Conservation (phyloP, 2,113 vertebrate species). For the Stegostoma tigrinum region DNA sequence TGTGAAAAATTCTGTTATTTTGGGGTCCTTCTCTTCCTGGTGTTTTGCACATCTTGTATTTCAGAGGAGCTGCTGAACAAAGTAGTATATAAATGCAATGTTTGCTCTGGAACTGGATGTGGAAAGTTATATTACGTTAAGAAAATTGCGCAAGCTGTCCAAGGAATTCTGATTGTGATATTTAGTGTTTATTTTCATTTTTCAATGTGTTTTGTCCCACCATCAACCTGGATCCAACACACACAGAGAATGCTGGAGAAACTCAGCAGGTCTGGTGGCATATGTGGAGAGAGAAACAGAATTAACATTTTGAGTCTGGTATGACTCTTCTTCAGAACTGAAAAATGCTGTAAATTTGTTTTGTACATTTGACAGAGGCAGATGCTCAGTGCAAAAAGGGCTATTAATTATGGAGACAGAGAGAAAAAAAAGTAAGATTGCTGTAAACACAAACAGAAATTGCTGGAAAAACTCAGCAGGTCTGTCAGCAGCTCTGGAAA, state of each 20-base stretch:
- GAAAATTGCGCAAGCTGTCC: neutral
- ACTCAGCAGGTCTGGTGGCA: too few relatives aligned
- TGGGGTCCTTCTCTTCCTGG: neutral
- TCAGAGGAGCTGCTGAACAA: neutral
- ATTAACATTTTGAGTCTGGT: too few relatives aligned
- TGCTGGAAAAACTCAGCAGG: too few relatives aligned
- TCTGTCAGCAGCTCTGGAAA: too few relatives aligned
- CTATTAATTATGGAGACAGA: too few relatives aligned
- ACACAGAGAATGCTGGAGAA: neutral
- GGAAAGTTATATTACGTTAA: neutral
- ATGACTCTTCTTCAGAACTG: too few relatives aligned
- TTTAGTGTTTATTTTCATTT: neutral
- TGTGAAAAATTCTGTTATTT: neutral
- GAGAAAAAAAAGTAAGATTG: too few relatives aligned
- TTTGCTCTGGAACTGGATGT: neutral
- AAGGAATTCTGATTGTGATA: neutral
- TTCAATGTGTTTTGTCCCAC: neutral
- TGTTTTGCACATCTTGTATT: neutral
- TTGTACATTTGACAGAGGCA: too few relatives aligned
- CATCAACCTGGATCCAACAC: neutral
- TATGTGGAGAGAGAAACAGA: too few relatives aligned
- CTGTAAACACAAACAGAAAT: too few relatives aligned
- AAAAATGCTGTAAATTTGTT: too few relatives aligned
- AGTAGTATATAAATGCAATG: neutral
- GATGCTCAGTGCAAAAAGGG: too few relatives aligned